Conservation (phyloP, 2,888 invertebrate genomes). For the Neoitamus cyanurus region DNA sequence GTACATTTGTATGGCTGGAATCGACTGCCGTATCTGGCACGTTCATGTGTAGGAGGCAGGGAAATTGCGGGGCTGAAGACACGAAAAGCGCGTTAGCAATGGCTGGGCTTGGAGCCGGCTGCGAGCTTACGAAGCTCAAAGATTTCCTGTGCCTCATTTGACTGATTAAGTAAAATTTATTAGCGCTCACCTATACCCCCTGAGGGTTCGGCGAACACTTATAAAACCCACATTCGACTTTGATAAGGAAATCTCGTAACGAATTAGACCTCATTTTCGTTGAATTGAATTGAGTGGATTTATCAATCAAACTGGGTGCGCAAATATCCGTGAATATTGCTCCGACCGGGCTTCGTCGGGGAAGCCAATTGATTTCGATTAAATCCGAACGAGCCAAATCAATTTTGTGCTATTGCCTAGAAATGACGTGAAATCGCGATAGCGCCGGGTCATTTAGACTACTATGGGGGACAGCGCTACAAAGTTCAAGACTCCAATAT, state of each 20-base stretch:
- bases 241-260: constrained; percentile 43
- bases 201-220: constrained; percentile 13
- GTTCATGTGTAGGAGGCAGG: neutral
- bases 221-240: constrained; percentile 31
- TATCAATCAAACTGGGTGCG: constrained; percentile 23
- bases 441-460: neutral
- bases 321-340: constrained; percentile 23
- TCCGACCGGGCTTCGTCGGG: neutral
- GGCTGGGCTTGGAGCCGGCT: too few species aligned
- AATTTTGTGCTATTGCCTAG: constrained; percentile 17
- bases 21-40: neutral
- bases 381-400: constrained; percentile 36
- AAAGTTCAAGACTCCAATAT: neutral
- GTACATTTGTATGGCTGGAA: too few species aligned
- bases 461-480: neutral
- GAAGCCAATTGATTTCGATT: constrained; percentile 39
- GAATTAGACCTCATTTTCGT: constrained; percentile 41
- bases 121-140: constrained; percentile 21
- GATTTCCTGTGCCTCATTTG: constrained; percentile 42
- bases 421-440: constrained; percentile 5
- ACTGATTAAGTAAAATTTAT: constrained; percentile 45
- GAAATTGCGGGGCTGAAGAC: neutral
- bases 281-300: constrained; percentile 43
- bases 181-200: constrained; percentile 32
- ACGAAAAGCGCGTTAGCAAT: constrained; percentile 7